Base-by-base conservation (phyloP, 2,888 invertebrate genomes). In the Napeogenes inachia region DNA sequence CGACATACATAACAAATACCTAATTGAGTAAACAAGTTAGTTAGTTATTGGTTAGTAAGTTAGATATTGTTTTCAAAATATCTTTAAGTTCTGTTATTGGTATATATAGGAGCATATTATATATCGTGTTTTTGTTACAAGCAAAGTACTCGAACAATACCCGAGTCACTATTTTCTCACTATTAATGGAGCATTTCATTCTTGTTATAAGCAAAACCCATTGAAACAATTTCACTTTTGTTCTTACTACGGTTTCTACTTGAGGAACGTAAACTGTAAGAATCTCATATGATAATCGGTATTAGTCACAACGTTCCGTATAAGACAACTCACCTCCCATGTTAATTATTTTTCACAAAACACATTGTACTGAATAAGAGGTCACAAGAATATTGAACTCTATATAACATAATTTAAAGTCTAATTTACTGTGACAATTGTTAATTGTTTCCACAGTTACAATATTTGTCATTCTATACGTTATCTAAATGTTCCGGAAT, bases 191-290 rank as follows among this genome's bases (percentile, higher is more conserved):
- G 1, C 32, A 56, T n/a, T 13, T 42, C 12, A 53, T 59, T 54
- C 53, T 59, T 32, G n/a, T 12, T 59, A 42, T 53, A 46, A 54
- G 46, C 33, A 12, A 13, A 21, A 42, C 21, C 46, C 38, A 42
- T 32, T 55, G 35, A 54, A 58, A 13, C 33, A 61, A 54, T 62
- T 66, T 66, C 66, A 64, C 66, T 66, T 58, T 61, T 63, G 38
- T 13, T 10, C 13, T 30, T 47, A 60, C 54, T 32, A 38, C 38
- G 32, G 38, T 56, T 50, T 56, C 55, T 47, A 55, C 32, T 55
- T 50, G 45, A 8, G 38, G 8, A 4, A 8, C 38, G 38, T 38
- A 21, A 8, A 4, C 38, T 8, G 38, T 38, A 38, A 38, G 8
- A 6, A 4, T 6, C 38, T 8, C 4, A 8, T 6, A 38, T 38